phyloP scores from a whole-genome alignment of 2,888 invertebrate genomes.

The Hydrotaea diabolus region DNA sequence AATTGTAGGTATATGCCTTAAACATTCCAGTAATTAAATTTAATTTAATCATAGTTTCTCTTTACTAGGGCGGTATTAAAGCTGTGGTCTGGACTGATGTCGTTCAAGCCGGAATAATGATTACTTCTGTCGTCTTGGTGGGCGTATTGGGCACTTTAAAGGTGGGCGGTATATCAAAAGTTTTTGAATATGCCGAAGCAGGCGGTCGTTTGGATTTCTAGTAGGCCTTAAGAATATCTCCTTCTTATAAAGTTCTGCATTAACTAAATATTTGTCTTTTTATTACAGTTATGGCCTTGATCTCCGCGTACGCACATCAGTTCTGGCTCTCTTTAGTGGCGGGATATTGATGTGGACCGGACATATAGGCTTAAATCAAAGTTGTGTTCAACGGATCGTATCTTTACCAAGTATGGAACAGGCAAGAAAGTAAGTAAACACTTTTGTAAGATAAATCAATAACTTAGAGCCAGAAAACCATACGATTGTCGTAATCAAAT shows the following conservation, averaged over 20 bases:
- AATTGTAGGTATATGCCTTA: too few relatives aligned
- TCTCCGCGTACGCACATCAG: constrained; percentile 84
- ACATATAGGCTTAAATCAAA: constrained; percentile 86
- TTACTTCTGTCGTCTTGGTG: constrained; percentile 78
- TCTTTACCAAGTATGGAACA: constrained; percentile 83
- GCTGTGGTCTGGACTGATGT: constrained; percentile 83
- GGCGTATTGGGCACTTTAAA: constrained; percentile 78
- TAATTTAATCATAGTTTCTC: not conserved
- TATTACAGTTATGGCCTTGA: constrained; percentile 83
- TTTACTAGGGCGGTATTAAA: constrained; percentile 81
- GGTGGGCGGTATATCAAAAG: constrained; percentile 79
- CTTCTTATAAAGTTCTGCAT: not conserved
- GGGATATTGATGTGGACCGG: constrained; percentile 84
- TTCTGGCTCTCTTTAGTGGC: constrained; percentile 84
- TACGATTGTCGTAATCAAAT: too few relatives aligned
- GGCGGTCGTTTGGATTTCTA: constrained; percentile 79
- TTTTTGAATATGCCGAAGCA: constrained; percentile 75
- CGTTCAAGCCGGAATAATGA: constrained; percentile 80
- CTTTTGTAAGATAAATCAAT: too few relatives aligned
- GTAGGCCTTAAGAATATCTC: constrained; percentile 70
- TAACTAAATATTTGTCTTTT: not conserved
- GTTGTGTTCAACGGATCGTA: constrained; percentile 87
- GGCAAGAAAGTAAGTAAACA: constrained; percentile 81
- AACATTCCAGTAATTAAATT: too few relatives aligned
- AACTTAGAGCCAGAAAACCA: too few relatives aligned